Percentiles rank a stretch among this genome's conserved stretches.
phyloP scores from a whole-genome alignment of 1,140 invertebrate genomes.

The Eriocheir sinensis region DNA sequence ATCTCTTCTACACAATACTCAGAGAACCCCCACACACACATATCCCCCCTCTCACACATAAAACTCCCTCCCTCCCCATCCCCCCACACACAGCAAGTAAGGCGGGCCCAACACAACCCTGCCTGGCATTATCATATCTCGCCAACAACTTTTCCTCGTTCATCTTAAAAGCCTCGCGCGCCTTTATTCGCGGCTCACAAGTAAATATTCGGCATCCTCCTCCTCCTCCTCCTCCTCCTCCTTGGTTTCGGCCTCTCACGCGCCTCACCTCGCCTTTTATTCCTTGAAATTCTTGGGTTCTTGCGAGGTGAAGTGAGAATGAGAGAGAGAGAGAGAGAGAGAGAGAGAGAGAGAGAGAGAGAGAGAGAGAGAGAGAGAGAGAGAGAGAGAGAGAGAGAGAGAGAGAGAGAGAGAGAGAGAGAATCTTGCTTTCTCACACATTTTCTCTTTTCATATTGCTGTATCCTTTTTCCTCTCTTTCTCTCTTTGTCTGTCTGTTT shows the following conservation, averaged over 20 bases:
- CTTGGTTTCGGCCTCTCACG: neutral
- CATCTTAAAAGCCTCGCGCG: neutral
- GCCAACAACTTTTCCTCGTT: slow-evolving; percentile 2
- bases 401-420: too few relatives aligned
- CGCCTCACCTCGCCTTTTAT: neutral
- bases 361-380: too few relatives aligned
- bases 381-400: too few relatives aligned
- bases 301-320: neutral
- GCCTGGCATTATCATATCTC: neutral
- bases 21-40: neutral
- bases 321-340: too few relatives aligned
- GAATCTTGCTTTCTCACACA: too few relatives aligned
- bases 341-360: too few relatives aligned
- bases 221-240: neutral
- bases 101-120: too few relatives aligned
- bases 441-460: too few relatives aligned
- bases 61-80: neutral
- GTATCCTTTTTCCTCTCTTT: too few relatives aligned
- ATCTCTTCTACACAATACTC: too few relatives aligned
- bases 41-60: neutral
- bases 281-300: neutral
- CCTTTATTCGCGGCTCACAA: neutral
- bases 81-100: neutral
- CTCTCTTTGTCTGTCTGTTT: too few relatives aligned
- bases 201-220: neutral